Percentiles rank a stretch among this genome's conserved stretches.
Evolutionary conservation across 2,113 vertebrate genomes (phyloP).

Genomic region (Mesitornis unicolor): DNA sequence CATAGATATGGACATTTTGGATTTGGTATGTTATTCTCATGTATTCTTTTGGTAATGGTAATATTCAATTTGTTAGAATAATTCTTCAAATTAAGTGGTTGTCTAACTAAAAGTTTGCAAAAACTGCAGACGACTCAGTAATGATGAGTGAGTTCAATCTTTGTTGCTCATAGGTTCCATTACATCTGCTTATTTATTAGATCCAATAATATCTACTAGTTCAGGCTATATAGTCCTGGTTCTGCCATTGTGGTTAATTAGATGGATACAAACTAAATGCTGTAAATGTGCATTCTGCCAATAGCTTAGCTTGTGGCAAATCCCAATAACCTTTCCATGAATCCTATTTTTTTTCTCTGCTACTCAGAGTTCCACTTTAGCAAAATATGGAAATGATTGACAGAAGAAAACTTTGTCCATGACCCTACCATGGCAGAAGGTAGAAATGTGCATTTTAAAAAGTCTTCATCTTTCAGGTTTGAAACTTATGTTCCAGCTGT

Average conservation of each 20-base stretch:
- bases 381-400: neutral
- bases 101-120: neutral
- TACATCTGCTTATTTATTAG: neutral
- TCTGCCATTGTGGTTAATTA: neutral
- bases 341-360: neutral
- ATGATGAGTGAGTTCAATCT: neutral
- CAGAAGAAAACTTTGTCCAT: neutral
- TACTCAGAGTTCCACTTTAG: neutral
- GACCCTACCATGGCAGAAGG: neutral
- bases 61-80: neutral
- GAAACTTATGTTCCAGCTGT: neutral
- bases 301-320: neutral
- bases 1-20: neutral
- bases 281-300: neutral
- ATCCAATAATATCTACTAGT: neutral
- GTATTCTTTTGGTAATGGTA: neutral
- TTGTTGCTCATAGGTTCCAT: neutral
- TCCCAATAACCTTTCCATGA: neutral
- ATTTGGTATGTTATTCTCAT: neutral
- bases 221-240: neutral
- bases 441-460: neutral
- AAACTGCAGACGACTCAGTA: neutral
- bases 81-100: neutral
- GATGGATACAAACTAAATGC: neutral
- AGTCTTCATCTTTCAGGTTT: neutral